Evolutionary conservation across 2,113 vertebrate genomes (phyloP).

Genomic region (Tapirus terrestris): DNA sequence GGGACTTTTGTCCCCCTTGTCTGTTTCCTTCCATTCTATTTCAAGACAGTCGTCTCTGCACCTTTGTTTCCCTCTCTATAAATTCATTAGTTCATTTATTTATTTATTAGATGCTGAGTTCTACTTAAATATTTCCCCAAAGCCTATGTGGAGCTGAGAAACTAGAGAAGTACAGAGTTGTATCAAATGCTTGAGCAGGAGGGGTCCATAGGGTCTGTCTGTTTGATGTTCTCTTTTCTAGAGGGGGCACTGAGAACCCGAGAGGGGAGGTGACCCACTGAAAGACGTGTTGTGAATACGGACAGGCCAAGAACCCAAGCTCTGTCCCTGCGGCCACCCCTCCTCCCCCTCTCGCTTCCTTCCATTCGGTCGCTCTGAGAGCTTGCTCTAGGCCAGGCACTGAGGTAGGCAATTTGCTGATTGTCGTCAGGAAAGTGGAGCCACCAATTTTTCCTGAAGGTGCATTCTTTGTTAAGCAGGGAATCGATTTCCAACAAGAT

Average conservation of each 20-base stretch:
- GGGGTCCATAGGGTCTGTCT: background rate
- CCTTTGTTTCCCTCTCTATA: background rate
- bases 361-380: background rate
- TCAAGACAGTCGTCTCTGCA: background rate
- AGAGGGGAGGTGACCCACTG: background rate
- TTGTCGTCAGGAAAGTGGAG: conserved; percentile 13
- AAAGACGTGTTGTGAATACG: background rate
- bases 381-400: background rate
- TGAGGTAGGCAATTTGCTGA: background rate
- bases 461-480: conserved; percentile 66
- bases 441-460: conserved; percentile 58
- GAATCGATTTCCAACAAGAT: conserved; percentile 72
- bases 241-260: background rate
- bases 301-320: background rate
- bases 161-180: background rate
- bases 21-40: background rate
- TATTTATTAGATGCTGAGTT: background rate
- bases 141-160: background rate
- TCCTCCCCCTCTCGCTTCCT: background rate
- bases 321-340: background rate
- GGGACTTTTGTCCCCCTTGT: background rate
- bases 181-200: background rate
- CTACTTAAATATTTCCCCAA: background rate
- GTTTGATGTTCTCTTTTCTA: background rate
- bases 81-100: background rate